Conservation (phyloP, 2,113 vertebrate species). For the Apteryx mantelli region DNA sequence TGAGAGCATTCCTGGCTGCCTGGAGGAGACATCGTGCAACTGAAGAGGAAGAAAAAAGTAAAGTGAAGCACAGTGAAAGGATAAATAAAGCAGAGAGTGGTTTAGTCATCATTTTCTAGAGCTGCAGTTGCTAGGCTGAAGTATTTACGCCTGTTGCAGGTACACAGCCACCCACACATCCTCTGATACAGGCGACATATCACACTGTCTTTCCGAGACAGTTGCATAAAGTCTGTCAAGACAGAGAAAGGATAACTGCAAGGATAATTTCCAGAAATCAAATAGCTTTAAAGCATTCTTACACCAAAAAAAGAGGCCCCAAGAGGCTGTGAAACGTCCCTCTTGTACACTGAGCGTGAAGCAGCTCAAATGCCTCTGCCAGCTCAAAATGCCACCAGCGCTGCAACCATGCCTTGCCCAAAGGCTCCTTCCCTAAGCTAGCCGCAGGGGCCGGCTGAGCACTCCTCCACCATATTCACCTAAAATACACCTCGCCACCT, state of each 20-base stretch:
- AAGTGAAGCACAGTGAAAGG: background rate
- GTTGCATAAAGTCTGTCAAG: background rate
- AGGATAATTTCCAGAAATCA: background rate
- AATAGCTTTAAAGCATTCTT: background rate
- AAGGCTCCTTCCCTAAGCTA: background rate
- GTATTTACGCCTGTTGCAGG: background rate
- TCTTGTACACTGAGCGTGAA: rapidly evolving
- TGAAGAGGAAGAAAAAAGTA: background rate
- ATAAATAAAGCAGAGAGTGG: background rate
- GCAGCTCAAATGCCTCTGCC: background rate
- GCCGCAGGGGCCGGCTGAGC: background rate
- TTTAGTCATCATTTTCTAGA: background rate
- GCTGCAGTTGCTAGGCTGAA: background rate
- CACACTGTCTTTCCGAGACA: background rate
- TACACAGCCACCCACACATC: background rate
- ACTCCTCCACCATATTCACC: background rate
- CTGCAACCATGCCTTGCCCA: background rate
- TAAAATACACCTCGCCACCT: background rate
- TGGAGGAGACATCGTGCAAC: background rate
- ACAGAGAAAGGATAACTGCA: background rate
- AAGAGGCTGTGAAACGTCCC: background rate
- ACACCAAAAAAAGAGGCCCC: background rate
- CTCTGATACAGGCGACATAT: rapidly evolving
- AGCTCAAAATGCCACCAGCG: background rate
- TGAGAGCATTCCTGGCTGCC: background rate